phyloP scores from a whole-genome alignment of 2,888 invertebrate genomes.

The Monoplex corrugatus region DNA sequence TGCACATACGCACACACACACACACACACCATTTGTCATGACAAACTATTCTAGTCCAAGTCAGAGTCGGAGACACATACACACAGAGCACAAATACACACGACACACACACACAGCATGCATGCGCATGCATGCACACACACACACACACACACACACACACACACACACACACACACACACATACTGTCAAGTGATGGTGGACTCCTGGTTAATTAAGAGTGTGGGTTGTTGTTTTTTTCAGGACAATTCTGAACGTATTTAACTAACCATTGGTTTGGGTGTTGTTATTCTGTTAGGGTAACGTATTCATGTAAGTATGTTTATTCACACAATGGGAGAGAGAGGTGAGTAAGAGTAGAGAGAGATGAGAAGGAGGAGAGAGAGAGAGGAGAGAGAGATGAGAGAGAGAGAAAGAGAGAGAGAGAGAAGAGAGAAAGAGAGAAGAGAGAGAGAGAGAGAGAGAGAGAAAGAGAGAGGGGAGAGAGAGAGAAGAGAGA shows the following conservation, averaged over 20 bases:
- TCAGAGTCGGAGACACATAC: too few species aligned
- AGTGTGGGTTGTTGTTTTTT: not conserved
- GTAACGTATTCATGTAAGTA: not conserved
- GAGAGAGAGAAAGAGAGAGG: constrained; percentile 19
- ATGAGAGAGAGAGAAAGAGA: constrained; percentile 40
- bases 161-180: too few species aligned
- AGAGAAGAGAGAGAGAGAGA: not conserved
- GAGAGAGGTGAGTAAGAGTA: constrained; percentile 3
- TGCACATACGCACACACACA: too few species aligned
- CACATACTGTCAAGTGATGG: too few species aligned
- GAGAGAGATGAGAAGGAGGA: not conserved
- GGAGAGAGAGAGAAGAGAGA: too few species aligned
- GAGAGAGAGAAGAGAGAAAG: constrained; percentile 29
- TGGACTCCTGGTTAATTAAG: not conserved
- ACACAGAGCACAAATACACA: too few species aligned
- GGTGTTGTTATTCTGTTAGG: not conserved
- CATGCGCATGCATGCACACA: too few species aligned
- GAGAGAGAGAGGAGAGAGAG: constrained; percentile 18
- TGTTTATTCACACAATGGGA: not conserved
- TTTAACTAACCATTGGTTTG: not conserved
- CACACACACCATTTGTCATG: too few species aligned
- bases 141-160: too few species aligned
- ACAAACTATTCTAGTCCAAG: too few species aligned
- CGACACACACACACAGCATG: too few species aligned
- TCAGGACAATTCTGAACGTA: too few species aligned